These are phyloP conservation scores for Capromys pilorides DNA, from an alignment of 2,797 vertebrate genomes.

Conservation along the genomic window DNA sequence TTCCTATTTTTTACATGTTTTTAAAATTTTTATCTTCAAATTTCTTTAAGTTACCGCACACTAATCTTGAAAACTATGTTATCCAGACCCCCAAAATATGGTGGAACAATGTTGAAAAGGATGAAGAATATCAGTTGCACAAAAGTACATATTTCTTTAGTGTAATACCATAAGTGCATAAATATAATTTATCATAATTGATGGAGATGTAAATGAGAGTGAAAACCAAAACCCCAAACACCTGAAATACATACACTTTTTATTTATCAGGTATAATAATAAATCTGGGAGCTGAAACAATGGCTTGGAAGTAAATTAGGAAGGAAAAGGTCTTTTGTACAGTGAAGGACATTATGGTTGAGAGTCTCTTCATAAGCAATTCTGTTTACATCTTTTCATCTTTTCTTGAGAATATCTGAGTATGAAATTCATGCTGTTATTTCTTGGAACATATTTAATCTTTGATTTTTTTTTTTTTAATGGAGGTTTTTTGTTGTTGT, in stretches of 20 bases:
- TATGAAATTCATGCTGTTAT: not conserved
- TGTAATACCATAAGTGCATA: not conserved
- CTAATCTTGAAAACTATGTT: not conserved
- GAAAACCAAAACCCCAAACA: not conserved
- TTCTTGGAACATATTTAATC: not conserved
- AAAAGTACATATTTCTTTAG: not conserved
- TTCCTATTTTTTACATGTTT: not conserved
- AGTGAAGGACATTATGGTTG: not conserved
- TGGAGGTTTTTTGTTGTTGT: too few species aligned
- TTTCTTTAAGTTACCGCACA: not conserved
- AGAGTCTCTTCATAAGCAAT: not conserved
- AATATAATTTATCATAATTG: not conserved
- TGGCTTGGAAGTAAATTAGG: not conserved
- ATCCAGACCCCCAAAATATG: not conserved
- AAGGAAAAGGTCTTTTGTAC: not conserved
- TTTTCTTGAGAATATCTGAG: not conserved
- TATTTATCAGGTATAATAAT: not conserved
- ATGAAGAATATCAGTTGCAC: not conserved
- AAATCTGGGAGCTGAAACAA: not conserved
- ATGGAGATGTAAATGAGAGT: not conserved
- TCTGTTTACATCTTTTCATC: not conserved
- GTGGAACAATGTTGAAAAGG: not conserved
- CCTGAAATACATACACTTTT: not conserved
- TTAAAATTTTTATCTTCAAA: not conserved
- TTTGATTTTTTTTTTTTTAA: too few species aligned